Base-by-base conservation (phyloP, 2,113 vertebrate species). In the Antennarius striatus region DNA sequence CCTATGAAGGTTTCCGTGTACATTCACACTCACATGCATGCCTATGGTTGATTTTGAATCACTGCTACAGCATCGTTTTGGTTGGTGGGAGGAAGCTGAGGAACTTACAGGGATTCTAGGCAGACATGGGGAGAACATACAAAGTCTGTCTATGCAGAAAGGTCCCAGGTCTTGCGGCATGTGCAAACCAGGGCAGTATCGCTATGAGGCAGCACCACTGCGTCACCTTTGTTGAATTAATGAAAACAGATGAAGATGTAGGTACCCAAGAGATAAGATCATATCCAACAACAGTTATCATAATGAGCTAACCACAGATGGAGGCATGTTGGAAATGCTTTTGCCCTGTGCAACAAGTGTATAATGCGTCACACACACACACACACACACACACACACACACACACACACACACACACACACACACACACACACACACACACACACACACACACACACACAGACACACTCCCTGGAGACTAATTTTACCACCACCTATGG, bases 401-500 rank as follows among this genome's bases (percentile, higher is more conserved):
- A 39, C 59, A 62, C 45, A 49, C 56, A 62, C 50, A 52, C 56
- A 36, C 32, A 39, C 59, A 62, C 45, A 49, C 56, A 62, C 50
- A 52, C 56, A 72, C 49, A 39, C 48, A 56, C 67, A 65, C 53
- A 40, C 56, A 72, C 39, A 62, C 71, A 71, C 16, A 63, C 48
- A 71, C 32, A 6, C 32, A 36, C 32, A 36, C 32, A 36, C 32
- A 36, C 32, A 36, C 32, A 36, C 32, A 36, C 32, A 39, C 59
- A 62, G 45, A 49, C 56, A 62, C 50, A 52, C 56, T 78, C 71
- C 68, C 75, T 54, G 39, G 80, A 76, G 73, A 83, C 77, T 85
- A 83, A 83, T 85, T 72, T 77, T 47, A 71, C 75, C 57, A 68
- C 63, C 60, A 11, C 49, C 6, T 75, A 83, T 56, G 58, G 62